Conservation (phyloP, 2,113 vertebrate species). For the Boleophthalmus pectinirostris region DNA sequence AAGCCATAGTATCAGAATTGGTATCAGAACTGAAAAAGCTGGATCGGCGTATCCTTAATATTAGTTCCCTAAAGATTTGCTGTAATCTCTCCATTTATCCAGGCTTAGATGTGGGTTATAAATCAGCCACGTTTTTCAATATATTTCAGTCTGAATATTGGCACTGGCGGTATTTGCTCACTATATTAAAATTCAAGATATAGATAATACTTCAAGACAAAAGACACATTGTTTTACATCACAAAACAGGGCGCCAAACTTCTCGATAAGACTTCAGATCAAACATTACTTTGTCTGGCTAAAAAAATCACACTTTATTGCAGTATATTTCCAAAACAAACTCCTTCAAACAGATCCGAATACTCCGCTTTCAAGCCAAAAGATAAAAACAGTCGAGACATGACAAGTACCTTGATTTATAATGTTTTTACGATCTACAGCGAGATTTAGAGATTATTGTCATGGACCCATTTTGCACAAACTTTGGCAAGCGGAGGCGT, state of each 20-base stretch:
- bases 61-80: too few species aligned
- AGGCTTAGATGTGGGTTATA: background rate
- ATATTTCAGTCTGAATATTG: background rate
- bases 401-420: background rate
- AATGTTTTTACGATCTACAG: background rate
- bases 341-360: background rate
- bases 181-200: background rate
- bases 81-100: background rate
- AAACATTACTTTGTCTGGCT: background rate
- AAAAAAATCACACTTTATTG: background rate
- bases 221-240: background rate
- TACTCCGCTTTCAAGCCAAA: background rate
- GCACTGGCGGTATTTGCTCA: background rate
- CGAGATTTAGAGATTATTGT: conserved; percentile 6
- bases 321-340: background rate
- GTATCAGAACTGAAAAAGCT: too few species aligned
- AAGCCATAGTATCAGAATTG: too few species aligned
- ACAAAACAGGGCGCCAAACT: background rate
- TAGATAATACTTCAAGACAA: background rate
- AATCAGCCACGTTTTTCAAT: background rate
- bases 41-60: too few species aligned
- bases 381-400: background rate
- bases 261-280: background rate
- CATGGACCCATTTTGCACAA: background rate
- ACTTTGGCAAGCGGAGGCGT: conserved; percentile 5